Conservation (phyloP, 2,888 invertebrate species). For the Ganaspis brasiliensis region DNA sequence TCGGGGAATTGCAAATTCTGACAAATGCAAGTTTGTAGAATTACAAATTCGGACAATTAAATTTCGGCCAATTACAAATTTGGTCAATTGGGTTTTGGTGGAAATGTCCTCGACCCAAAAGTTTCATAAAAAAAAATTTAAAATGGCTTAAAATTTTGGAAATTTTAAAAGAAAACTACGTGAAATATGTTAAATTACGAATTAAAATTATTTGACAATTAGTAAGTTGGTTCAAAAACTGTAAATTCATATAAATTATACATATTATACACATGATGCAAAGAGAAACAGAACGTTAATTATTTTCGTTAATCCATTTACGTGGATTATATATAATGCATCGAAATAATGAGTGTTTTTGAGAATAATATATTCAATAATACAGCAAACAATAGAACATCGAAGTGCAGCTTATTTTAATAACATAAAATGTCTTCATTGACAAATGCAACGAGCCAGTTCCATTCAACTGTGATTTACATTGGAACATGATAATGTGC, state of each 20-base stretch:
- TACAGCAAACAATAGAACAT: not conserved
- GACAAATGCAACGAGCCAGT: slow-evolving; percentile 9
- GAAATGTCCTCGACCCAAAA: too few relatives aligned
- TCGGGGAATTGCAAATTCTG: too few relatives aligned
- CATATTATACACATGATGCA: too few relatives aligned
- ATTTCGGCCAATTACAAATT: too few relatives aligned
- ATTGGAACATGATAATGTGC: slow-evolving; percentile 3
- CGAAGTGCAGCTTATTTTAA: slow-evolving; percentile 22
- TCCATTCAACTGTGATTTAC: slow-evolving; percentile 1
- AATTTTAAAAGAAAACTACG: too few relatives aligned
- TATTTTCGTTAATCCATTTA: slow-evolving; percentile 3
- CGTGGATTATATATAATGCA: not conserved
- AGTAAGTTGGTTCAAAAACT: too few relatives aligned
- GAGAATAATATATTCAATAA: slow-evolving; percentile 8
- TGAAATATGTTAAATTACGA: too few relatives aligned
- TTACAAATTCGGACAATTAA: too few relatives aligned
- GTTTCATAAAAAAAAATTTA: not conserved
- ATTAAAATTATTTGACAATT: too few relatives aligned
- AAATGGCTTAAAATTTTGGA: not conserved
- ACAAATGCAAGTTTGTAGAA: too few relatives aligned
- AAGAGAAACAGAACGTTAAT: not conserved
- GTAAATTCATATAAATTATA: too few relatives aligned
- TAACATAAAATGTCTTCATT: slow-evolving; percentile 17
- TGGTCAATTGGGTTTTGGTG: too few relatives aligned
- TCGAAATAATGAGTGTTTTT: slow-evolving; percentile 4